These are phyloP conservation scores for Lateolabrax maculatus DNA, from an alignment of 2,797 vertebrate species.

Conservation along the genomic window DNA sequence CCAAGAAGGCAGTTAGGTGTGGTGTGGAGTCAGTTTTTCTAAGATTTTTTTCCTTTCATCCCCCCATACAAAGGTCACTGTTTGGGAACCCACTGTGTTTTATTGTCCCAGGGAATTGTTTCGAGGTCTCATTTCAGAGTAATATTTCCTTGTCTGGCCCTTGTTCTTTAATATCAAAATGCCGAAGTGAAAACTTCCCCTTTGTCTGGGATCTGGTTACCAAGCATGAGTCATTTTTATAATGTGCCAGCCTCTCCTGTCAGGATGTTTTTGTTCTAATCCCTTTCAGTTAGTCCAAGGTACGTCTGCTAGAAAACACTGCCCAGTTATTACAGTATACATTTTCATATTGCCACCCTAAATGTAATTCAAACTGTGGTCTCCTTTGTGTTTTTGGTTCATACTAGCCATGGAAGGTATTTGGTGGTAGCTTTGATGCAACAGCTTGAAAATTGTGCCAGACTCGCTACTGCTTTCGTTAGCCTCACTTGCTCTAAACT, in stretches of 20 bases:
- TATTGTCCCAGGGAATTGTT: constrained; percentile 74
- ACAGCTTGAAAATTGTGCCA: constrained; percentile 59
- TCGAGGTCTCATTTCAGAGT: constrained; percentile 73
- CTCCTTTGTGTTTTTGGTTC: constrained; percentile 71
- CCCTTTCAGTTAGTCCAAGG: constrained; percentile 63
- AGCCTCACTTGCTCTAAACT: constrained; percentile 53
- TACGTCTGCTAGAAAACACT: constrained; percentile 71
- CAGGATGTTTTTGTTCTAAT: constrained; percentile 79
- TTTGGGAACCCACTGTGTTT: constrained; percentile 70
- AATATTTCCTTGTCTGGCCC: constrained; percentile 68
- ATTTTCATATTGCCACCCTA: constrained; percentile 76
- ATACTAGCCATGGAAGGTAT: constrained; percentile 65
- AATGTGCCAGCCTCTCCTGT: constrained; percentile 68
- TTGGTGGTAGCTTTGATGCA: constrained; percentile 74
- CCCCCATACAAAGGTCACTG: constrained; percentile 68
- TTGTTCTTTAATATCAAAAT: constrained; percentile 74
- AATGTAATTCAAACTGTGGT: constrained; percentile 74
- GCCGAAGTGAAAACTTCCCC: constrained; percentile 75
- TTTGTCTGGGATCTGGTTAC: constrained; percentile 79
- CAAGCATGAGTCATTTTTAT: constrained; percentile 73
- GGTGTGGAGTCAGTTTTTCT: constrained; percentile 62
- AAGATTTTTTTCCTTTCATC: constrained; percentile 59
- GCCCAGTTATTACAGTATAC: constrained; percentile 71
- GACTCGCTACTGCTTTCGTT: constrained; percentile 66
- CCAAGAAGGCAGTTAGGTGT: constrained; percentile 56